Conservation (phyloP, 2,113 vertebrate genomes). For the Beaufortia kweichowensis region DNA sequence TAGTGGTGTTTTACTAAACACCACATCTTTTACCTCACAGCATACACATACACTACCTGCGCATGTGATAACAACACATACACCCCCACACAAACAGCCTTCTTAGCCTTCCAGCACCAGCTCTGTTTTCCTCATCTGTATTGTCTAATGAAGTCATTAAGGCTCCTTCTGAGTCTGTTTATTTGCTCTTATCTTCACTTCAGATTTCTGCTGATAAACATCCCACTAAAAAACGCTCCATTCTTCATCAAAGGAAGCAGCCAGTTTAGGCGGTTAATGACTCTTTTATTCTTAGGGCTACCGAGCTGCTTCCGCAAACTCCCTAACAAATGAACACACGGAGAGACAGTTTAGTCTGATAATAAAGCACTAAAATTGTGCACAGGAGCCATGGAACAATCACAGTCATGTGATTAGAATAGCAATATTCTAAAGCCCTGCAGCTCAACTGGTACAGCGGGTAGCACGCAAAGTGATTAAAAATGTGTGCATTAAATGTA, state of each 20-base stretch:
- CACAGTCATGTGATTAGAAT: not conserved
- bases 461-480: too few relatives aligned
- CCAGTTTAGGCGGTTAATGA: constrained; percentile 21
- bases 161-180: constrained; percentile 33
- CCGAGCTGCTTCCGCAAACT: constrained; percentile 12
- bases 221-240: constrained; percentile 22
- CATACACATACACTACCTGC: not conserved
- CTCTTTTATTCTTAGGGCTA: constrained; percentile 12
- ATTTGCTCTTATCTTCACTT: constrained; percentile 38
- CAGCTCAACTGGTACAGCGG: not conserved
- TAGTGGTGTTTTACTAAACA: not conserved
- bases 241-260: constrained; percentile 29
- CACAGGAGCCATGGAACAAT: not conserved
- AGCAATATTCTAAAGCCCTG: not conserved
- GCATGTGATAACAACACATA: not conserved
- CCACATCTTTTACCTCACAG: too few relatives aligned
- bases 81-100: not conserved
- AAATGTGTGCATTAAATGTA: too few relatives aligned
- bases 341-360: not conserved
- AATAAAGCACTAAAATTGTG: constrained; percentile 1
- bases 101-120: not conserved
- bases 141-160: constrained; percentile 42
- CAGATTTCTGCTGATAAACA: constrained; percentile 32
- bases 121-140: constrained; percentile 32
- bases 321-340: constrained; percentile 2